Conservation (phyloP, 2,797 vertebrate genomes). For the Spea hammondii region DNA sequence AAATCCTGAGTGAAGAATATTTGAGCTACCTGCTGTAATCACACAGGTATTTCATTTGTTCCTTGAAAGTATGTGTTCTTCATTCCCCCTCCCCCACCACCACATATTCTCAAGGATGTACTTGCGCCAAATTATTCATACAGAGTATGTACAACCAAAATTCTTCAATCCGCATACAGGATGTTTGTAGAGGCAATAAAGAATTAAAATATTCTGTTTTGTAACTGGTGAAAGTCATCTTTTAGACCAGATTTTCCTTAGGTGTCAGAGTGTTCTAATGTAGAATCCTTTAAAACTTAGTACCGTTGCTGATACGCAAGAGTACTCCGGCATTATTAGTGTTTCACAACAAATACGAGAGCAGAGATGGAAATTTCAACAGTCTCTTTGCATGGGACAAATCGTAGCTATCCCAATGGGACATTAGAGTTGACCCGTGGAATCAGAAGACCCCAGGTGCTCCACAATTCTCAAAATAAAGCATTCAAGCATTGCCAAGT, state of each 20-base stretch:
- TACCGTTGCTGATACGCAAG: neutral
- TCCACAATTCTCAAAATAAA: too few relatives aligned
- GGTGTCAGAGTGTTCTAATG: too few relatives aligned
- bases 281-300: neutral
- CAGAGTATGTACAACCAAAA: neutral
- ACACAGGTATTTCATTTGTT: constrained; percentile 18
- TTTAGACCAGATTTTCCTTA: neutral
- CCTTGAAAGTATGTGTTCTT: neutral
- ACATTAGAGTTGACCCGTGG: too few relatives aligned
- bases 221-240: too few relatives aligned
- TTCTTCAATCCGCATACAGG: neutral
- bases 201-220: too few relatives aligned
- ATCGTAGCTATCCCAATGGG: neutral
- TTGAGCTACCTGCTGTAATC: constrained; percentile 26
- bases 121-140: constrained; percentile 22
- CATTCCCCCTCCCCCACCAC: neutral
- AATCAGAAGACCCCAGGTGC: too few relatives aligned
- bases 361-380: neutral
- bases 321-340: neutral
- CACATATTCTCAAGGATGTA: constrained; percentile 8
- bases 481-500: too few relatives aligned
- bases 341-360: neutral
- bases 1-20: constrained; percentile 43
- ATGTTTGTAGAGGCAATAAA: too few relatives aligned
- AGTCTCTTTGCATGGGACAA: neutral